These are phyloP conservation scores for Ancistrus triradiatus DNA, from an alignment of 2,113 vertebrate genomes.

Conservation along the genomic window DNA sequence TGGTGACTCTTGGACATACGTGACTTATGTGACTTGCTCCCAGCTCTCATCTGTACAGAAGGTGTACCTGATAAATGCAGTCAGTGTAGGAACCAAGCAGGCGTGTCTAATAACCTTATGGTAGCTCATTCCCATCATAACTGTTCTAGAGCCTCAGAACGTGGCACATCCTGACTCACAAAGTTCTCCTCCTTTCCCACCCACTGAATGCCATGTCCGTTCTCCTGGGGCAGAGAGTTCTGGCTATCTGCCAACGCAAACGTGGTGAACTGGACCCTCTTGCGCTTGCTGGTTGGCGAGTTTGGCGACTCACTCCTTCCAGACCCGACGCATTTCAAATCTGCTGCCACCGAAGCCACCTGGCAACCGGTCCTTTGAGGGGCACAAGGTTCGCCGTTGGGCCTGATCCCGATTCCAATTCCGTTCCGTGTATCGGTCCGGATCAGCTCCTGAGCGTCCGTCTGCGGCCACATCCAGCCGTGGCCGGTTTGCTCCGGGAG, in stretches of 20 bases:
- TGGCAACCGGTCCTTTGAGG: constrained; percentile 57
- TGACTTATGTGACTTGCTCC: too few species aligned
- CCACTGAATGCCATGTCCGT: constrained; percentile 81
- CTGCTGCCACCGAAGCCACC: constrained; percentile 53
- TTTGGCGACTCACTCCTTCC: constrained; percentile 69
- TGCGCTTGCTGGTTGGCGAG: constrained; percentile 91
- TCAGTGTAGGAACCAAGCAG: too few species aligned
- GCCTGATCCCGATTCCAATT: constrained; percentile 78
- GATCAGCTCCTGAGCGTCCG: constrained; percentile 76
- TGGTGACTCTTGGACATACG: too few species aligned
- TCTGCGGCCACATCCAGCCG: constrained; percentile 90
- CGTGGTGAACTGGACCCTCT: constrained; percentile 91
- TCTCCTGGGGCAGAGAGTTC: constrained; percentile 60
- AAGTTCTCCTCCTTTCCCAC: constrained; percentile 81
- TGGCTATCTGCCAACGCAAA: constrained; percentile 79
- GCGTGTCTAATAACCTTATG: too few species aligned
- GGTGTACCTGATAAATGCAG: too few species aligned
- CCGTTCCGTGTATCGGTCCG: constrained; percentile 75
- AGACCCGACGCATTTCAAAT: constrained; percentile 51
- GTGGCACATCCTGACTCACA: constrained; percentile 59
- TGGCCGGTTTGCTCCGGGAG: constrained; percentile 81
- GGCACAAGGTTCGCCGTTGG: constrained; percentile 65
- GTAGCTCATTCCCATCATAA: constrained; percentile 26
- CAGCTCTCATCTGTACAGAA: too few species aligned
- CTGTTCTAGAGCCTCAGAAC: constrained; percentile 15